Conservation (phyloP, 2,113 vertebrate genomes). For the Cervus canadensis region DNA sequence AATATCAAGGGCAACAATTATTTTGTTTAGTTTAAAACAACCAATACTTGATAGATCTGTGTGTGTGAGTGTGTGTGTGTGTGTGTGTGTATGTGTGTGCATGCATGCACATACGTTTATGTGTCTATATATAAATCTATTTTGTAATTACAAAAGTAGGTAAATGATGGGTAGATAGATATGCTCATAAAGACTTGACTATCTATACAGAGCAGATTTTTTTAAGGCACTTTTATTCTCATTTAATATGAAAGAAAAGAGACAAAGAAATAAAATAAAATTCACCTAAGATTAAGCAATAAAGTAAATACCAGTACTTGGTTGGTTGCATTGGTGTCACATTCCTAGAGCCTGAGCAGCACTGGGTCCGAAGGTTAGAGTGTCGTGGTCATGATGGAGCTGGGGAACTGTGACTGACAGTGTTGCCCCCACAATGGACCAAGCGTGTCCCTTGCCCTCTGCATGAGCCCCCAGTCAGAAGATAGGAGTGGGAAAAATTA, state of each 20-base stretch:
- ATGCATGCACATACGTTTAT: accelerated
- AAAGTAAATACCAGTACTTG: background rate
- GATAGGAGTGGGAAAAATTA: background rate
- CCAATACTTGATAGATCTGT: background rate
- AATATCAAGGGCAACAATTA: background rate
- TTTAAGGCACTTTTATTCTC: background rate
- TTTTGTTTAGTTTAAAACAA: background rate
- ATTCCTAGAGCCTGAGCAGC: background rate
- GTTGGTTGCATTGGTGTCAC: background rate
- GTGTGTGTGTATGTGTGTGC: accelerated
- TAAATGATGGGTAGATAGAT: background rate
- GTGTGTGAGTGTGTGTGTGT: accelerated
- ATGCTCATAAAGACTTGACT: background rate
- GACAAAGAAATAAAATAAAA: background rate
- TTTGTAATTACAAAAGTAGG: background rate
- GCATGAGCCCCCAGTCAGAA: background rate
- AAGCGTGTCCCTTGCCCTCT: background rate
- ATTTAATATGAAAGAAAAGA: conserved; percentile 7
- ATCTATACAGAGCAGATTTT: background rate
- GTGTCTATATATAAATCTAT: background rate
- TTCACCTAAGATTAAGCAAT: background rate
- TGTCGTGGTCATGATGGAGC: background rate
- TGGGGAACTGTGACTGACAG: background rate
- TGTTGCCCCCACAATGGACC: background rate
- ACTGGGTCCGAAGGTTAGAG: background rate